Evolutionary conservation across 2,113 vertebrate genomes (phyloP).

Genomic region (Tricholaema leucomelas): DNA sequence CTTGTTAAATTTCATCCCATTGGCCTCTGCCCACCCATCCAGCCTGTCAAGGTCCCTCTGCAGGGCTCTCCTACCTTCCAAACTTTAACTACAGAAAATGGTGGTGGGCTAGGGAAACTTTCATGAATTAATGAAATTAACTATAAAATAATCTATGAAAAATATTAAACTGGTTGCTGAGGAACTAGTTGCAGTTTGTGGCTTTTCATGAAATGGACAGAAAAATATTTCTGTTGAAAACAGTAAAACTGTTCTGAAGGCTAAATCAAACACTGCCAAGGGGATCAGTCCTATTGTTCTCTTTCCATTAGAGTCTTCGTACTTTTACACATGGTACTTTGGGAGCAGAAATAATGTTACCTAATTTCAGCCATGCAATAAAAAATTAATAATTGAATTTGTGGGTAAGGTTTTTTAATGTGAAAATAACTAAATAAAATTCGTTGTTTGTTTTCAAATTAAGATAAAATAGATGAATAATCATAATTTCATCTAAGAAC

Average conservation of each 20-base stretch:
- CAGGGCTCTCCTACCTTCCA: too few relatives aligned
- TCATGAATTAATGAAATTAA: neutral
- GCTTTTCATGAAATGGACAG: neutral
- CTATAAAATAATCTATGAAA: neutral
- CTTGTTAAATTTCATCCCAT: too few relatives aligned
- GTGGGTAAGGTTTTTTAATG: neutral
- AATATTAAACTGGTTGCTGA: neutral
- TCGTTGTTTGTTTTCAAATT: neutral
- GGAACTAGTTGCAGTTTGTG: neutral
- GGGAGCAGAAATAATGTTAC: neutral
- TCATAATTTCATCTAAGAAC: neutral
- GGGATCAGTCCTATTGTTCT: neutral
- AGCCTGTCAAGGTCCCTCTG: too few relatives aligned
- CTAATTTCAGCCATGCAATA: neutral
- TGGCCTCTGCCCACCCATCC: too few relatives aligned
- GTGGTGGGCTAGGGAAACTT: neutral
- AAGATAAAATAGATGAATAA: neutral
- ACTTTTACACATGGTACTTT: neutral
- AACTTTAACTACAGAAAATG: too few relatives aligned
- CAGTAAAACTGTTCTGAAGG: neutral
- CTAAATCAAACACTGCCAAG: neutral
- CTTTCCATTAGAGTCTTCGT: neutral
- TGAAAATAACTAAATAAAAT: slow-evolving; percentile 2
- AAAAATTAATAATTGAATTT: neutral
- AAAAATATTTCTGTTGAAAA: neutral